phyloP scores from a whole-genome alignment of 23 tunicate species.

The Oikopleura albicans region DNA sequence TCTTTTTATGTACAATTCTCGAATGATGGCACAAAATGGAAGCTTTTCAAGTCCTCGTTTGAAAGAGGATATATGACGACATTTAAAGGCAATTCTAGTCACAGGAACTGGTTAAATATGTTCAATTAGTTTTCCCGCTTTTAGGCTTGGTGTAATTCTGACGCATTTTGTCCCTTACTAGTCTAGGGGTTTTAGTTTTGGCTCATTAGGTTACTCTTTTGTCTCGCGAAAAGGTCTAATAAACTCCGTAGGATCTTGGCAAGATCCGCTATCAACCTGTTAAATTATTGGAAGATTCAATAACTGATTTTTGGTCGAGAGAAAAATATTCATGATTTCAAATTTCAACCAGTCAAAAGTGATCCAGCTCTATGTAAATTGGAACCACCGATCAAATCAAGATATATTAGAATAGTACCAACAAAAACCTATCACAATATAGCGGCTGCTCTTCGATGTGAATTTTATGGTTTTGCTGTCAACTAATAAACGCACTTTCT shows the following conservation, averaged over 20 bases:
- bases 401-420: background rate
- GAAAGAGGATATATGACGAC: constrained; percentile 5
- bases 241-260: too few species aligned
- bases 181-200: too few species aligned
- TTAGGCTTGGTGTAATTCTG: too few species aligned
- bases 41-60: background rate
- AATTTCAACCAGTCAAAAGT: background rate
- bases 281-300: too few species aligned
- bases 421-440: background rate
- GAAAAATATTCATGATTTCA: too few species aligned
- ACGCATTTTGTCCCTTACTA: too few species aligned
- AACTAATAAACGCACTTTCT: too few species aligned
- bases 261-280: too few species aligned
- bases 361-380: background rate
- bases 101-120: background rate
- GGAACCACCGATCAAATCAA: background rate
- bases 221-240: too few species aligned
- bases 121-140: background rate
- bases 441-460: constrained; percentile 4
- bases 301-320: too few species aligned
- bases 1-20: constrained; percentile 11
- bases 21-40: background rate
- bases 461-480: constrained; percentile 14
- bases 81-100: background rate
- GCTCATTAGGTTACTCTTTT: too few species aligned